phyloP scores from a whole-genome alignment of 2,888 invertebrate species.

The Lissonota sp. region DNA sequence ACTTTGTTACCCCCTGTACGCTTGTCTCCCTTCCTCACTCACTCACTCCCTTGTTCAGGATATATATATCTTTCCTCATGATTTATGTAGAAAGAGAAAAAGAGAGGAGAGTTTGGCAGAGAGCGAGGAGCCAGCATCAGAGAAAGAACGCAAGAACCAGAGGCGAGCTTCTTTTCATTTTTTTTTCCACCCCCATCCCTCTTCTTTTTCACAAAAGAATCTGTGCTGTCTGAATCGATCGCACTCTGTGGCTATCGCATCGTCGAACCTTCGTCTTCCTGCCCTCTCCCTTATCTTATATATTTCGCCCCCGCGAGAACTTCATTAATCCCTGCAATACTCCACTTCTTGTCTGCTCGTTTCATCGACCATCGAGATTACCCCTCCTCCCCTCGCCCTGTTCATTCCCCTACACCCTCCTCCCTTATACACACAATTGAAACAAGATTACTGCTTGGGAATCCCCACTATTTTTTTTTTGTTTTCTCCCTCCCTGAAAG shows the following conservation, averaged over 20 bases:
- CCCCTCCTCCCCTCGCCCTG: background rate
- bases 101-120: slow-evolving; percentile 23
- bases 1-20: slow-evolving; percentile 62
- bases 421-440: background rate
- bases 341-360: slow-evolving; percentile 21
- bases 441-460: background rate
- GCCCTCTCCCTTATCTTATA: background rate
- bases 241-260: slow-evolving; percentile 21
- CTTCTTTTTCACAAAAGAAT: slow-evolving; percentile 54
- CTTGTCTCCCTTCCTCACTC: background rate
- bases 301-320: slow-evolving; percentile 9
- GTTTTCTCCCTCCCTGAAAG: background rate
- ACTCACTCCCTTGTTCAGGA: slow-evolving; percentile 49
- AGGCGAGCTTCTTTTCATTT: slow-evolving; percentile 12
- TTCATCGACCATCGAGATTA: background rate
- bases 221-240: slow-evolving; percentile 43
- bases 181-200: slow-evolving; percentile 14
- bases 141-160: slow-evolving; percentile 38
- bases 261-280: background rate
- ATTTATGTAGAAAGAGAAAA: slow-evolving; percentile 65
- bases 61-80: slow-evolving; percentile 64
- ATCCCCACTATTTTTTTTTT: slow-evolving; percentile 1
- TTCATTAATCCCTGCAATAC: slow-evolving; percentile 18
- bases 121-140: slow-evolving; percentile 15
- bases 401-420: slow-evolving; percentile 14